Evolutionary conservation across 1,140 invertebrate species (phyloP).

Genomic region (Oppia nitens): DNA sequence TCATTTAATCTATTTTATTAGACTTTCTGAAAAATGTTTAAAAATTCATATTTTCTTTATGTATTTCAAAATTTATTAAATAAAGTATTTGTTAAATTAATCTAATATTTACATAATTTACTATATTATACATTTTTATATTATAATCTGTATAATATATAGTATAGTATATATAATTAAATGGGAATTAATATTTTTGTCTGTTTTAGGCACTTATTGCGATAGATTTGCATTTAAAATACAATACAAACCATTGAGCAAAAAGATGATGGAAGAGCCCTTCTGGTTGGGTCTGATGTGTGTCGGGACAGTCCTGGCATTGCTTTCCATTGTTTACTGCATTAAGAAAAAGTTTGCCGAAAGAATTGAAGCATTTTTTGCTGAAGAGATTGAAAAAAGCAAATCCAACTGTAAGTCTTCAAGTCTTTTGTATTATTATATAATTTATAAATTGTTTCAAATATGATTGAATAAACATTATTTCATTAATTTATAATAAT

Average conservation of each 20-base stretch:
- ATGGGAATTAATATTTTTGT: no score
- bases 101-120: no score
- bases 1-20: no score
- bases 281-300: conserved; percentile 65
- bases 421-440: not conserved
- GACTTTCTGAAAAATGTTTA: no score
- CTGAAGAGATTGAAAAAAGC: conserved; percentile 48
- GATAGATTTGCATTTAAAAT: conserved; percentile 43
- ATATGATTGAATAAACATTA: no score
- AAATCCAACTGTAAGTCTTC: conserved; percentile 21
- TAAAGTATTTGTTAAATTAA: no score
- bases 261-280: conserved; percentile 59
- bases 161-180: no score
- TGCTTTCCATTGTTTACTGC: conserved; percentile 57
- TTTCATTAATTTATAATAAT: no score
- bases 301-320: conserved; percentile 49
- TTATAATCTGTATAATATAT: no score
- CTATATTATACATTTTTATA: no score
- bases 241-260: conserved; percentile 46
- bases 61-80: no score
- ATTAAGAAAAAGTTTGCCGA: conserved; percentile 61
- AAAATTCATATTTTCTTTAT: no score
- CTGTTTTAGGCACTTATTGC: conserved; percentile 35
- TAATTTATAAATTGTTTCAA: not conserved
- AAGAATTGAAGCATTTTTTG: conserved; percentile 59